Conservation (phyloP, 2,113 vertebrate species). For the Crocuta crocuta region DNA sequence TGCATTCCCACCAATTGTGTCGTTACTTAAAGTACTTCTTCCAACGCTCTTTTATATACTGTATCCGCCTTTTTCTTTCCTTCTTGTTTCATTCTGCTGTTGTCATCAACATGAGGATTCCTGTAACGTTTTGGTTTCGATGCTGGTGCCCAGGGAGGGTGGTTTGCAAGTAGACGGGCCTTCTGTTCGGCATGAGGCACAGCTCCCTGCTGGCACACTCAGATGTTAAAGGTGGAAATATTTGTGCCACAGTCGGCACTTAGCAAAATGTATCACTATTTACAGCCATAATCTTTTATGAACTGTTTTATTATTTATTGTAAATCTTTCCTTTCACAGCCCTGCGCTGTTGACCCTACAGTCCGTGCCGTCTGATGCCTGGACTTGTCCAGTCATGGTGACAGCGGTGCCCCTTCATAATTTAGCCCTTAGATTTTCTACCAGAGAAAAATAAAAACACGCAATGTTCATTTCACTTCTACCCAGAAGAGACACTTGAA, state of each 20-base stretch:
- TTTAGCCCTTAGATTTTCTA: constrained; percentile 32
- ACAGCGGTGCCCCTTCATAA: neutral
- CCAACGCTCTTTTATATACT: neutral
- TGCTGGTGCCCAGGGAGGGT: neutral
- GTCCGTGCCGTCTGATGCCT: neutral
- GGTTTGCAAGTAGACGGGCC: neutral
- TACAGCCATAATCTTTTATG: constrained; percentile 54
- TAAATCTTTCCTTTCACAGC: constrained; percentile 37
- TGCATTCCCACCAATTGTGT: neutral
- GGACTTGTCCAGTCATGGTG: neutral
- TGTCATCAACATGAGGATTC: neutral
- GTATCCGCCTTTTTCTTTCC: neutral
- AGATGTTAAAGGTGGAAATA: constrained; percentile 50
- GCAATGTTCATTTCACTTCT: neutral
- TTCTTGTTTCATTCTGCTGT: neutral
- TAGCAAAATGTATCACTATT: constrained; percentile 56
- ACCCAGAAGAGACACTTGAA: neutral
- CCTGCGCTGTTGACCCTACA: neutral
- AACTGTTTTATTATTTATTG: constrained; percentile 69
- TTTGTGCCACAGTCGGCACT: constrained; percentile 32
- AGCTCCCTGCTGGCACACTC: neutral
- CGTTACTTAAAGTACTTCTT: neutral
- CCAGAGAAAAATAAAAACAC: neutral
- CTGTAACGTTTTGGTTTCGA: rapidly evolving
- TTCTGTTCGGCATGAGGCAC: neutral